A percentile compares a stretch with the other conserved stretches of the same genome.
These are phyloP conservation scores for Orchestes rusci DNA, from an alignment of 2,888 invertebrate genomes.

Conservation along the genomic window DNA sequence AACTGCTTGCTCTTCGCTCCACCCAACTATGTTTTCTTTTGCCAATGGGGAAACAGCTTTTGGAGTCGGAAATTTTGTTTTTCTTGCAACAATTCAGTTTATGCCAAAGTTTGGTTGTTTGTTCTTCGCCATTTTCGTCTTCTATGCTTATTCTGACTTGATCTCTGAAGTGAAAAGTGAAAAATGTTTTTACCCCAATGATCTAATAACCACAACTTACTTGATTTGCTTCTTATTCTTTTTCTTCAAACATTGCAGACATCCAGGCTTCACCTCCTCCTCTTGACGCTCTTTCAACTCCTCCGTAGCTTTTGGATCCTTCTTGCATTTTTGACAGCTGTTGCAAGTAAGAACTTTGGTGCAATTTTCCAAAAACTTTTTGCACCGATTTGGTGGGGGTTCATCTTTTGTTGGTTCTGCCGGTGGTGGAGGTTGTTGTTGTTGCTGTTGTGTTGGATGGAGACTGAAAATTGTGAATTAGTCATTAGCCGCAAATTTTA, in stretches of 20 bases:
- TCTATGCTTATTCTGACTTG: conserved; percentile 39
- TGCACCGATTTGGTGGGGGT: conserved; percentile 29
- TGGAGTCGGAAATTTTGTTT: conserved; percentile 46
- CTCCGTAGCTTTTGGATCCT: conserved; percentile 7
- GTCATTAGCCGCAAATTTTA: too few relatives aligned
- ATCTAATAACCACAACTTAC: conserved; percentile 1
- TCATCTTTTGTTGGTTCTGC: conserved; percentile 26
- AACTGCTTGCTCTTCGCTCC: conserved; percentile 48
- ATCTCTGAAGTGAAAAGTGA: conserved; percentile 6
- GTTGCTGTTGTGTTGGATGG: conserved; percentile 28
- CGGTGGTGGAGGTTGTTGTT: conserved; percentile 27
- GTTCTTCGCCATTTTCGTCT: conserved; percentile 39
- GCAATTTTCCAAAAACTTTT: conserved; percentile 33
- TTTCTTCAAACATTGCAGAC: conserved; percentile 43
- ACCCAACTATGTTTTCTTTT: conserved; percentile 45
- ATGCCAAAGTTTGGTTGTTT: conserved; percentile 35
- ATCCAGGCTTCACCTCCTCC: conserved; percentile 37
- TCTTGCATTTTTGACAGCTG: conserved; percentile 24
- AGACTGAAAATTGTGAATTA: conserved; percentile 30
- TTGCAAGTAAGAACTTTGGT: conserved; percentile 31
- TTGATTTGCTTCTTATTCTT: conserved; percentile 22
- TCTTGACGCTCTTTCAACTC: background rate
- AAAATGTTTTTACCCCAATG: background rate
- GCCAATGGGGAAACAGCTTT: conserved; percentile 34
- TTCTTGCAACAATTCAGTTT: conserved; percentile 41